Evolutionary conservation across 2,888 invertebrate species (phyloP).

Genomic region (Panzeria rudis): DNA sequence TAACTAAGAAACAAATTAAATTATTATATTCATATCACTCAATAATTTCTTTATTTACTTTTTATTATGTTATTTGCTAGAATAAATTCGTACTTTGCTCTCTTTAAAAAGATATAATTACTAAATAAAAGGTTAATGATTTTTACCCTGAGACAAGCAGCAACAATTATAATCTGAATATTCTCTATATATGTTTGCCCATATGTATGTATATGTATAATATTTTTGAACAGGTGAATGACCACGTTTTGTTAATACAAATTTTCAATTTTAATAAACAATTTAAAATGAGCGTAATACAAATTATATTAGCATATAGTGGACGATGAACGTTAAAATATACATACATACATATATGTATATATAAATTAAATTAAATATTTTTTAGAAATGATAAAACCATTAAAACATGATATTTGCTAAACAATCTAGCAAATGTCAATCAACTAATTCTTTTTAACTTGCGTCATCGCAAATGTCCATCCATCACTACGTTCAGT

Average conservation of each 20-base stretch:
- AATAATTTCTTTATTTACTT: neutral
- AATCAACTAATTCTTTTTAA: no score
- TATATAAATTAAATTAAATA: neutral
- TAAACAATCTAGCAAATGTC: no score
- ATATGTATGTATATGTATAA: neutral
- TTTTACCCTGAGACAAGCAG: slow-evolving; percentile 28
- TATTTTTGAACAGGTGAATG: slow-evolving; percentile 52
- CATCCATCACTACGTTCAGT: no score
- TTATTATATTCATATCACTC: neutral
- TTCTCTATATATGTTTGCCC: neutral
- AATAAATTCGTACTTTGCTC: neutral
- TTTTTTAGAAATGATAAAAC: no score
- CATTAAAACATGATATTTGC: no score
- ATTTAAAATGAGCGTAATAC: neutral
- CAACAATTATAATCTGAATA: slow-evolving; percentile 38
- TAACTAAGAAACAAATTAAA: neutral
- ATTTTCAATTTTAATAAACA: slow-evolving; percentile 35
- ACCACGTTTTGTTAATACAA: slow-evolving; percentile 42
- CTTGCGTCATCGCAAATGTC: no score
- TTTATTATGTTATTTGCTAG: slow-evolving; percentile 9
- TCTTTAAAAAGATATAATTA: neutral
- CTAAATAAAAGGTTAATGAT: slow-evolving; percentile 50
- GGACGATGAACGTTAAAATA: neutral
- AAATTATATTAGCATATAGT: neutral
- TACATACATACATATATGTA: no score